Evolutionary conservation across 2,113 vertebrate species (phyloP), one percentile per base, ranked within the genome.

Genomic region (Pogona vitticeps): DNA sequence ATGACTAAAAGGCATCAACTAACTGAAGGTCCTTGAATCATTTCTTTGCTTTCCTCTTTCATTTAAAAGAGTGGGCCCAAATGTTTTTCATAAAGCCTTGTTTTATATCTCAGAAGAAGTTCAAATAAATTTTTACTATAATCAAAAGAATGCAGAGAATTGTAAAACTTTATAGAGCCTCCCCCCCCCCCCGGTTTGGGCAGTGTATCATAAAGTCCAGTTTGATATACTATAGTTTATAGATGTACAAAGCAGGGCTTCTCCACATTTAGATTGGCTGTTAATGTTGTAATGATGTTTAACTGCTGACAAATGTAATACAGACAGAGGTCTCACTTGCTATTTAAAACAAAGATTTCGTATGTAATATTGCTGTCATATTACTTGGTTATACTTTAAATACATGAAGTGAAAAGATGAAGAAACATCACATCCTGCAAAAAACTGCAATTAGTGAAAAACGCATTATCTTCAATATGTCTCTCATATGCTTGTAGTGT

Each of bases 61-160:
- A 26, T 71, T 52, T 82, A 46, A 84, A 92, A 80, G 79, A 73
- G 58, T 0, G 0, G 71, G 67, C 31, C 26, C 40, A 86, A 94
- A 70, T 73, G 90, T 83, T 95, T 90, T 92, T 83, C 88, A 95
- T 95, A 95, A 94, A 93, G 84, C 0, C 0, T 28, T 58, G 46
- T 84, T 85, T 68, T 82, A 88, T 87, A 87, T 92, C 90, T 95
- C 92, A 91, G 89, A 63, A 67, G 63, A 76, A 91, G 89, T 82
- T 77, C 90, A 92, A 94, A 93, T 92, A 93, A 92, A 90, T 92
- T 90, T 91, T 92, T 86, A 90, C 68, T 86, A 3, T 91, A 90
- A 93, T 92, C 89, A 91, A 91, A 94, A 93, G 94, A 96, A 95
- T 89, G 91, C 90, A 90, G 85, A 94, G 89, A 92, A 91, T 0